phyloP scores from a whole-genome alignment of 2,113 vertebrate genomes.

The Chrysemys picta region DNA sequence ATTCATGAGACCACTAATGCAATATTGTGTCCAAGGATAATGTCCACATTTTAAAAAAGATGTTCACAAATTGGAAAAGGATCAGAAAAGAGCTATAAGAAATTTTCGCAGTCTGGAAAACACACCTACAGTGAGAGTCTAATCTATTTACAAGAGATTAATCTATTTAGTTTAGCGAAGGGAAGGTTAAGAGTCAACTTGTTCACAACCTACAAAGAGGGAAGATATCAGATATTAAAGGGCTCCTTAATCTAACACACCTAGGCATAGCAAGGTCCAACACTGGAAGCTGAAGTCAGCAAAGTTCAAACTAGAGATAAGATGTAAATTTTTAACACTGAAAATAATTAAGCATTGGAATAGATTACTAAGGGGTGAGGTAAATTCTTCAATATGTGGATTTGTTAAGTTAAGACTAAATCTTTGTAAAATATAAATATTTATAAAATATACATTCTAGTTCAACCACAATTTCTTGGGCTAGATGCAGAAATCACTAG shows the following conservation, averaged over 20 bases:
- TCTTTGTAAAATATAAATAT: not conserved
- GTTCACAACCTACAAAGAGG: not conserved
- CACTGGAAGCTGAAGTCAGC: not conserved
- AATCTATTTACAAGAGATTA: not conserved
- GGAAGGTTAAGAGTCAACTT: not conserved
- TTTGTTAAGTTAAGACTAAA: not conserved
- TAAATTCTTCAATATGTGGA: not conserved
- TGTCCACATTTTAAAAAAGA: not conserved
- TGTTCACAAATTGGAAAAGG: not conserved
- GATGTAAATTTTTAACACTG: not conserved
- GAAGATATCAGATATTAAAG: not conserved
- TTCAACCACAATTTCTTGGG: not conserved
- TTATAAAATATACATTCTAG: not conserved
- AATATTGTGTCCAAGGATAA: not conserved
- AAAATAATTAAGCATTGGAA: not conserved
- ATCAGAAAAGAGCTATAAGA: not conserved
- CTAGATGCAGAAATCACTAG: not conserved
- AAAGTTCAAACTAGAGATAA: not conserved
- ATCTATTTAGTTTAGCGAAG: not conserved
- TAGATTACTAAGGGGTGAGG: not conserved
- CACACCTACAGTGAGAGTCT: not conserved
- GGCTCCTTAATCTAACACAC: not conserved
- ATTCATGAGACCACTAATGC: not conserved
- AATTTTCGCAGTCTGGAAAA: not conserved
- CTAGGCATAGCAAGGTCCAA: not conserved